Conservation (phyloP, 2,888 invertebrate genomes). For the Macaria liturata region DNA sequence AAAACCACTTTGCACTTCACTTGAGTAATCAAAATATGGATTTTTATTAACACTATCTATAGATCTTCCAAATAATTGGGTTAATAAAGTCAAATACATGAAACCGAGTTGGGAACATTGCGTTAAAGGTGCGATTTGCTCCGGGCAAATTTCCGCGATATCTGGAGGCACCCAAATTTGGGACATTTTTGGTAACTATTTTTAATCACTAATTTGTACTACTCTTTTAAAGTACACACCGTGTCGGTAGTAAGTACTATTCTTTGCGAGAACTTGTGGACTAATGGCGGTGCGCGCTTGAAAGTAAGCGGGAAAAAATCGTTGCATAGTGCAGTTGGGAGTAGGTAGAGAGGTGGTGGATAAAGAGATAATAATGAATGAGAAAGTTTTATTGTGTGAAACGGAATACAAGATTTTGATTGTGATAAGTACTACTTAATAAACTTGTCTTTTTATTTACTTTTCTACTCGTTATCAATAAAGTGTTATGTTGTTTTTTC, state of each 20-base stretch:
- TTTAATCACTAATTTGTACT: slow-evolving; percentile 2
- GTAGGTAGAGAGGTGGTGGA: slow-evolving; percentile 8
- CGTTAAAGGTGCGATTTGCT: slow-evolving; percentile 76
- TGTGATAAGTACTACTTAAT: no score
- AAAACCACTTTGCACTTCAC: slow-evolving; percentile 24
- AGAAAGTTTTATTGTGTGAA: no score
- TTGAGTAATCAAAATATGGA: slow-evolving; percentile 26
- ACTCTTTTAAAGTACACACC: background rate
- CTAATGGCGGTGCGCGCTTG: slow-evolving; percentile 27
- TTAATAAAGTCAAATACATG: slow-evolving; percentile 83
- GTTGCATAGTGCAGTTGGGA: slow-evolving; percentile 3
- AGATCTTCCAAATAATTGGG: slow-evolving; percentile 82
- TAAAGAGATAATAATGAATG: no score
- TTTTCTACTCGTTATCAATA: no score
- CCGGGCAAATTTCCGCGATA: slow-evolving; percentile 78
- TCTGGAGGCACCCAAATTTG: slow-evolving; percentile 82
- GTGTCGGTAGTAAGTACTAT: slow-evolving; percentile 19
- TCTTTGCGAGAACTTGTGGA: slow-evolving; percentile 20
- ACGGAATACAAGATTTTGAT: no score
- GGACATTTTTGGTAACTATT: slow-evolving; percentile 43
- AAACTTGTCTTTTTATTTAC: no score
- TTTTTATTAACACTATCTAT: slow-evolving; percentile 54
- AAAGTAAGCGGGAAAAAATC: slow-evolving; percentile 34
- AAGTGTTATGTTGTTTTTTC: no score
- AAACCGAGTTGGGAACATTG: slow-evolving; percentile 84